Percentiles rank a stretch among this genome's conserved stretches.
Conservation (phyloP, 2,113 vertebrate species). For the Odocoileus virginianus region DNA sequence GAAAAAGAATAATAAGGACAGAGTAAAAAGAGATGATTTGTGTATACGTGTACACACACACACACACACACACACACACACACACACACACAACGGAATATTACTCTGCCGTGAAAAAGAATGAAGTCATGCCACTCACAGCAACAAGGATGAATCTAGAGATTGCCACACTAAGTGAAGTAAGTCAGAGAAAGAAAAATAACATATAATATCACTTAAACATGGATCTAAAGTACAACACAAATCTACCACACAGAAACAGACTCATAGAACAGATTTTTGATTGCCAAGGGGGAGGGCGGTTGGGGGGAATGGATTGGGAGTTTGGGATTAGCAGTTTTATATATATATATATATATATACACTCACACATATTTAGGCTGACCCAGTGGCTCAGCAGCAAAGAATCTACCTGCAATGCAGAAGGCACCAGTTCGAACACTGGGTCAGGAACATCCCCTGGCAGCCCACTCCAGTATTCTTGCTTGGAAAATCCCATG, state of each 20-base stretch:
- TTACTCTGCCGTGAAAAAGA: background rate
- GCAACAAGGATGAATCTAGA: background rate
- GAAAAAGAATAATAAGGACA: background rate
- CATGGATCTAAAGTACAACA: background rate
- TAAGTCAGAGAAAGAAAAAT: background rate
- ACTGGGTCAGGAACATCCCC: background rate
- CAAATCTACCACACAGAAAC: background rate
- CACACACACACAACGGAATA: background rate
- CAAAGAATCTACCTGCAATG: background rate
- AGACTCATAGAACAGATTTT: background rate
- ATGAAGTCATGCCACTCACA: background rate
- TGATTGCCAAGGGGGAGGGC: background rate
- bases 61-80: rapidly evolving
- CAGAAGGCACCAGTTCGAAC: background rate
- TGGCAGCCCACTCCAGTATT: background rate
- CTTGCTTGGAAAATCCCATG: background rate
- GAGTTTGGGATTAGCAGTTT: background rate
- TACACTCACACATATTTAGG: background rate
- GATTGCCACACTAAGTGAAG: background rate
- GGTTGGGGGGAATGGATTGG: background rate
- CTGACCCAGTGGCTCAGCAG: background rate
- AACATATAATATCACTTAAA: background rate
- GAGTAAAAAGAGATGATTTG: background rate
- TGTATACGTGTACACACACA: rapidly evolving
- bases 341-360: background rate